Base-by-base conservation (phyloP, 2,888 invertebrate species). In the Anodontia alba region DNA sequence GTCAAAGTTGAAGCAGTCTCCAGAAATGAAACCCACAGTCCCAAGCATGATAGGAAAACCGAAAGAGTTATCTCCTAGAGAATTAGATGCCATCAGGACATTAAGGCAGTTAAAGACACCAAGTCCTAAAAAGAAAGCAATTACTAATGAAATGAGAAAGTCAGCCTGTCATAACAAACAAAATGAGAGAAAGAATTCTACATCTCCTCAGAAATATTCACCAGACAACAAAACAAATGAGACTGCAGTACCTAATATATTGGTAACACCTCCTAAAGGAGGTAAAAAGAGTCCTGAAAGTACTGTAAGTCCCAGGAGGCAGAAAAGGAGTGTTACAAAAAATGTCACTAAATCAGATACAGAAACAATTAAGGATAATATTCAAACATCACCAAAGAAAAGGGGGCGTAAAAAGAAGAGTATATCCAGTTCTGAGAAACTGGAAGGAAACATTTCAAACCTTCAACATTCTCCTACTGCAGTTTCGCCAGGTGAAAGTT, bases 111-210 rank as follows among this genome's bases (percentile, higher is more conserved):
- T 57, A 15, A 57, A 57, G 23, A 29, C 57, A 5, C 15, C 5
- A 29, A 57, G 57, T 29, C 57, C 57, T 1, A 17, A 57, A 29
- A 57, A 57, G 57, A 57, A 57, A 57, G 57, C 57, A 57, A 57
- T 57, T 29, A 57, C 57, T 29, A 57, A 57, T 26, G 57, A 57
- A 29, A 57, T 57, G 57, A 57, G 57, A 26, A 57, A 57, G 26
- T 57, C 57, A 57, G 57, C 57, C 7, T 57, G 57, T 26, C 57
- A 57, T 29, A 29, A 5, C 15, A 57, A 57, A 26, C 57, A 57
- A 26, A 57, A 57, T 57, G 57, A 57, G 15, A 57, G 57, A 57
- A 57, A 29, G 15, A 23, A 57, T n/a, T 57, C 57, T 8, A 49
- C n/a, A 5, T 17, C 26, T 8, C 57, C 23, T n/a, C 23, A 29